Conservation (phyloP, 30 jellyfish, hydroid and myxozoan species). For the Catostylus mosaicus region DNA sequence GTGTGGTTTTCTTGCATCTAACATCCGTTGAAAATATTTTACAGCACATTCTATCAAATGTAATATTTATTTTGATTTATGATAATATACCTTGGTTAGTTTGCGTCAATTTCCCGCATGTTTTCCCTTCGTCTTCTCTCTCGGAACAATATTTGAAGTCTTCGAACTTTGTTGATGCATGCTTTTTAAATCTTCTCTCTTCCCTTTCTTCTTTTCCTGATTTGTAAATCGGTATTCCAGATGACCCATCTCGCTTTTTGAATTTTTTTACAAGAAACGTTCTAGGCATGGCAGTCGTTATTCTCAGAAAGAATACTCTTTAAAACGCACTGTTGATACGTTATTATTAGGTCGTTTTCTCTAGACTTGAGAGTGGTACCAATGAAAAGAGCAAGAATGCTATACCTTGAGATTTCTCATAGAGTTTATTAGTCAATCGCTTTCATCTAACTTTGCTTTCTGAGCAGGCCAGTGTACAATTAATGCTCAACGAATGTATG, state of each 20-base stretch:
- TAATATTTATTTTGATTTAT: too few relatives aligned
- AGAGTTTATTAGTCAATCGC: too few relatives aligned
- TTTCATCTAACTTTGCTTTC: not conserved
- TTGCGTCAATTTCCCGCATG: not conserved
- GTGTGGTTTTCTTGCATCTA: too few relatives aligned
- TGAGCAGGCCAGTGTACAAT: slow-evolving; percentile 17
- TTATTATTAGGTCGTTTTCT: too few relatives aligned
- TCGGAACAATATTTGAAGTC: not conserved
- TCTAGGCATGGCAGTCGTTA: slow-evolving; percentile 35
- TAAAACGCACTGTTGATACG: not conserved
- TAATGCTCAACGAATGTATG: slow-evolving; percentile 3
- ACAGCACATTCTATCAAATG: too few relatives aligned
- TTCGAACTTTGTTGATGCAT: not conserved
- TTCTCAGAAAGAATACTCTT: not conserved
- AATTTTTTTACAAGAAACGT: slow-evolving; percentile 61
- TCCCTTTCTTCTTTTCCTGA: not conserved
- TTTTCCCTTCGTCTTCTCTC: not conserved
- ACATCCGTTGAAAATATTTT: too few relatives aligned
- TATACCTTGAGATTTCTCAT: too few relatives aligned
- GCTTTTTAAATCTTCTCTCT: not conserved
- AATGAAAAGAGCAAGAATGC: too few relatives aligned
- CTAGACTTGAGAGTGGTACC: too few relatives aligned
- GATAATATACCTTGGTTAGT: not conserved
- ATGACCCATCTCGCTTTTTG: slow-evolving; percentile 31
- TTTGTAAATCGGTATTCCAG: not conserved